Base-by-base conservation (phyloP, 2,113 vertebrate genomes). In the Dasypus novemcinctus region DNA sequence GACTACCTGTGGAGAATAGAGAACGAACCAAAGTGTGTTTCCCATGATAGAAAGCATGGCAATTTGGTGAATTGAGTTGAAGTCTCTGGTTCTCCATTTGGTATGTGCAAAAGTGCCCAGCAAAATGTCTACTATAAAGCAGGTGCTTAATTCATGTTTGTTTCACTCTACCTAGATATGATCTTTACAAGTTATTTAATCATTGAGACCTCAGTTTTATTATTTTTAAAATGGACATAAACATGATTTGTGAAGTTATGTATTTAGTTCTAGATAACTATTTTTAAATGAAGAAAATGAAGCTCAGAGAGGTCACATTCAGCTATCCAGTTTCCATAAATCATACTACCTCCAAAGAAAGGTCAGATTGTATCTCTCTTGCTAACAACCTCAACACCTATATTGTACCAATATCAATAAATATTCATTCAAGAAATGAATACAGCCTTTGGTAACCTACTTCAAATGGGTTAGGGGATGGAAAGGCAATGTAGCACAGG, bases 231-330 rank as follows among this genome's bases (percentile, higher is more conserved):
- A 14, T 71, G 41, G 38, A 72, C 17, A 31, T 66, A 75, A 59
- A 85, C 79, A 46, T 72, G 29, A 90, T 78, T 91, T 93, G n/a
- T 92, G 80, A 76, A 63, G 36, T 64, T 63, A 59, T 91, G 6
- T 75, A 76, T 64, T 68, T 68, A n/a, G 29, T 90, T 66, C 66
- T 14, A 93, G 5, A 54, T 81, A 43, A 36, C 38, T 86, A 72
- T 80, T 90, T 90, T 69, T 90, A 84, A 71, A 74, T 74, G 79
- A 92, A 4, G 25, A 90, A 79, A 94, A 68, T n/a, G 43, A 90
- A 90, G 31, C 66, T 81, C 38, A 88, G 43, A 94, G 52, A n/a
- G 64, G 66, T 86, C 38, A 66, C 29, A 57, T 38, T 63, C 3
- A 86, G 29, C 15, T 89, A 92, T 43, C 20, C 21, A 89, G 54